Evolutionary conservation across 2,888 invertebrate species (phyloP).

Genomic region (Diabrotica balteata): DNA sequence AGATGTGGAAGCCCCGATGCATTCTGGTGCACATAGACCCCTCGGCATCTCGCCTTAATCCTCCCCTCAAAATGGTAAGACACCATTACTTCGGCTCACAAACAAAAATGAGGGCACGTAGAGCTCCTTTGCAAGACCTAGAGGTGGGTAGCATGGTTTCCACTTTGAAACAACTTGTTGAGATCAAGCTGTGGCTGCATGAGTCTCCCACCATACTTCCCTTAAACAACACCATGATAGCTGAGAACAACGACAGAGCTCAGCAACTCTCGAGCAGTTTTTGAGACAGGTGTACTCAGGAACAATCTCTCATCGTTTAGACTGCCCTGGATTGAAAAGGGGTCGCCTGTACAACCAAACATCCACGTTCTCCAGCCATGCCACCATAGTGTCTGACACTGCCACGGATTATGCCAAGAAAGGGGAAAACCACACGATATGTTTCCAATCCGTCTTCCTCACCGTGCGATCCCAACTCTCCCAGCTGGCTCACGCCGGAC

Average conservation of each 20-base stretch:
- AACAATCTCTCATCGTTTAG: neutral
- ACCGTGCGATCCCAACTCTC: neutral
- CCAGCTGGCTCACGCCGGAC: too few species aligned
- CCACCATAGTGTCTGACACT: neutral
- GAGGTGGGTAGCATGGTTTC: neutral
- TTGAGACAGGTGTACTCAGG: neutral
- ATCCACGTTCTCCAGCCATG: neutral
- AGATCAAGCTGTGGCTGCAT: neutral
- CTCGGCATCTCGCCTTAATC: accelerated
- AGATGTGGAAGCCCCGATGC: neutral
- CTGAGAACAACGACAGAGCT: neutral
- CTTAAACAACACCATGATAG: neutral
- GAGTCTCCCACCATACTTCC: neutral
- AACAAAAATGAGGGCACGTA: neutral
- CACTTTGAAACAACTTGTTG: neutral
- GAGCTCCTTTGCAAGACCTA: neutral
- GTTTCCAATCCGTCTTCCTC: neutral
- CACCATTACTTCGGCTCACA: neutral
- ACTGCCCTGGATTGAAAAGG: neutral
- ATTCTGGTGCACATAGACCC: neutral
- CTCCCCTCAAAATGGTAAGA: neutral
- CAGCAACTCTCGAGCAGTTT: neutral
- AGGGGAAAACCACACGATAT: neutral
- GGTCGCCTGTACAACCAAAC: neutral
- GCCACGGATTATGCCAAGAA: neutral